These are phyloP conservation scores for Sphenodon punctatus DNA, from an alignment of 2,797 vertebrate genomes.

Conservation along the genomic window DNA sequence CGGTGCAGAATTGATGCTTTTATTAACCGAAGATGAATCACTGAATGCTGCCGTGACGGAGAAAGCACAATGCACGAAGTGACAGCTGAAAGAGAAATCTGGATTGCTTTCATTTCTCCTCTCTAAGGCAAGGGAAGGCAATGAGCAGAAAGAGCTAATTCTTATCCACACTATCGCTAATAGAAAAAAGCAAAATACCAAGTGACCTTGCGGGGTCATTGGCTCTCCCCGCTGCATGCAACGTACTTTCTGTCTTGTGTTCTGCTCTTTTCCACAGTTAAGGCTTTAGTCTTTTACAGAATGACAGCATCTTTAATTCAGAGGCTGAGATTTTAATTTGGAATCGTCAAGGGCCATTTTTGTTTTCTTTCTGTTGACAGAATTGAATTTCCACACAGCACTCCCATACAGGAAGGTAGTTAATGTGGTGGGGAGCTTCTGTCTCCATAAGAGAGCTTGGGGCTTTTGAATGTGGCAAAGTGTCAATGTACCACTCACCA, in stretches of 20 bases:
- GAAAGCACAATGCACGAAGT: too few relatives aligned
- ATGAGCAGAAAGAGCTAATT: neutral
- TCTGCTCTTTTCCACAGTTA: neutral
- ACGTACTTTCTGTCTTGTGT: neutral
- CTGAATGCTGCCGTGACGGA: too few relatives aligned
- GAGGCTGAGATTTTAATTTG: neutral
- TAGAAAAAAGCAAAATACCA: neutral
- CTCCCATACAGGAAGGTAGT: neutral
- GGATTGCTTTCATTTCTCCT: neutral
- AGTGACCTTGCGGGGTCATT: neutral
- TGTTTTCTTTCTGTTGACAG: too few relatives aligned
- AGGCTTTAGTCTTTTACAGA: neutral
- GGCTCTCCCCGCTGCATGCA: neutral
- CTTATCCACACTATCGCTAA: neutral
- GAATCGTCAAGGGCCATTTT: neutral
- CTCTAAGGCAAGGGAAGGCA: neutral
- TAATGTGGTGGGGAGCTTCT: accelerated
- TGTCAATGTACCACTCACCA: too few relatives aligned
- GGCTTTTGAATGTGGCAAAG: accelerated
- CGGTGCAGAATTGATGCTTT: accelerated
- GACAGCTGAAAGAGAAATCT: too few relatives aligned
- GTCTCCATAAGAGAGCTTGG: accelerated
- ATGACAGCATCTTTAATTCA: neutral
- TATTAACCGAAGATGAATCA: neutral
- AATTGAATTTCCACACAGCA: neutral